phyloP scores from a whole-genome alignment of 2,113 vertebrate species.

The Vulpes vulpes region DNA sequence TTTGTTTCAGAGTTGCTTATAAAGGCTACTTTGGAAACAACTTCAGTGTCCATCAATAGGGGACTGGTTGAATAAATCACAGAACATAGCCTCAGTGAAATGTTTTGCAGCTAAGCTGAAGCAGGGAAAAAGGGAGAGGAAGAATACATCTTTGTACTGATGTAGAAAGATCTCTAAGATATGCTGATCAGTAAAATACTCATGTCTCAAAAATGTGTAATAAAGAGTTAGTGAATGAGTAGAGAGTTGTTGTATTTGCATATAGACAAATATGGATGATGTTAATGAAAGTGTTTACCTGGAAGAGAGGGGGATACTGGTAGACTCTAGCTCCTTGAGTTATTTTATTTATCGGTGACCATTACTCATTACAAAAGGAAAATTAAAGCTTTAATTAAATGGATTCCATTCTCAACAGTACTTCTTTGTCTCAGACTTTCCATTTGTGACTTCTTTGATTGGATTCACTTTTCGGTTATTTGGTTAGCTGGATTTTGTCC shows the following conservation, averaged over 20 bases:
- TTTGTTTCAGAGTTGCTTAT: slow-evolving; percentile 2
- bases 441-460: slow-evolving; percentile 22
- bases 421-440: background rate
- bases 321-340: background rate
- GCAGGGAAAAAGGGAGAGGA: background rate
- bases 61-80: background rate
- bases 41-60: background rate
- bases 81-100: background rate
- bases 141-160: background rate
- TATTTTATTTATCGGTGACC: background rate
- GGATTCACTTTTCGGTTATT: slow-evolving; percentile 12
- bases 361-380: background rate
- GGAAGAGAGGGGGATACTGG: background rate
- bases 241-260: background rate
- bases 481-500: slow-evolving; percentile 7
- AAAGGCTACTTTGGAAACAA: slow-evolving; percentile 20
- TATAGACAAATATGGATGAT: background rate
- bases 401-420: background rate
- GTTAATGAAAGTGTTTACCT: background rate
- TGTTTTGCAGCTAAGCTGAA: background rate
- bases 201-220: background rate
- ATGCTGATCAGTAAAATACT: background rate
- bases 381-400: background rate
- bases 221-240: background rate
- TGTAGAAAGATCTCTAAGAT: background rate